A percentile compares a stretch with the other conserved stretches of the same genome.
These are phyloP conservation scores for Eubasilissa regina DNA, from an alignment of 1,140 invertebrate species.

Conservation along the genomic window DNA sequence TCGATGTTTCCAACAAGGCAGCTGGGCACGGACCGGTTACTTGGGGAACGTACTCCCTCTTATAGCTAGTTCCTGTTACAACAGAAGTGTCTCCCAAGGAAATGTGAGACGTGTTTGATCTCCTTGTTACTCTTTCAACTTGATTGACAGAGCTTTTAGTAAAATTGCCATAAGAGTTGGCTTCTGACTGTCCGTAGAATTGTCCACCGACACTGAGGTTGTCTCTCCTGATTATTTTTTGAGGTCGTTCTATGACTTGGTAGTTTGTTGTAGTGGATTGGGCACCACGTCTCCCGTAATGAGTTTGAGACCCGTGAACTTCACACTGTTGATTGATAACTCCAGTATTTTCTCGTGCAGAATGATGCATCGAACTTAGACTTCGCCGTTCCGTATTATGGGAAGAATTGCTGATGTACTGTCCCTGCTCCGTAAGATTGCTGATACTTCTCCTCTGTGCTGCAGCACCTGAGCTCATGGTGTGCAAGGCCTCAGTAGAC, in stretches of 20 bases:
- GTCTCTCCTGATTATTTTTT: conserved; percentile 74
- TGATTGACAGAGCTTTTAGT: conserved; percentile 69
- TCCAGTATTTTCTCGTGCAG: conserved; percentile 70
- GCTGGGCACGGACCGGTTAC: conserved; percentile 85
- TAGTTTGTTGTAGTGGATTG: conserved; percentile 64
- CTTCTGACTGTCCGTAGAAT: conserved; percentile 79
- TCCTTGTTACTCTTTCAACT: conserved; percentile 71
- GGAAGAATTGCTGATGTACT: conserved; percentile 77
- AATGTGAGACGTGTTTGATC: conserved; percentile 82
- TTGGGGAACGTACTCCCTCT: conserved; percentile 81
- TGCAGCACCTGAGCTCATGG: conserved; percentile 82
- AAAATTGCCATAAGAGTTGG: conserved; percentile 79
- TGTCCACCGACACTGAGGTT: conserved; percentile 80
- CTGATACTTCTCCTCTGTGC: conserved; percentile 85
- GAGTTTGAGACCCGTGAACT: conserved; percentile 64
- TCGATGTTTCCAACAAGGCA: conserved; percentile 80
- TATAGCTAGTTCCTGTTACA: conserved; percentile 78
- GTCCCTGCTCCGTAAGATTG: conserved; percentile 81
- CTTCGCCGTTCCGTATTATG: conserved; percentile 81
- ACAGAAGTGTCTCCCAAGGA: conserved; percentile 77
- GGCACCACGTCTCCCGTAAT: conserved; percentile 67
- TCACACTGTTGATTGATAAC: conserved; percentile 70
- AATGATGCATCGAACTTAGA: conserved; percentile 83
- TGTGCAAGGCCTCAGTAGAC: conserved; percentile 75
- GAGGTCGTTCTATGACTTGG: conserved; percentile 70